Percentiles rank a stretch among this genome's conserved stretches.
Evolutionary conservation across 2,888 invertebrate species (phyloP).

Genomic region (Drosophila mulleri): DNA sequence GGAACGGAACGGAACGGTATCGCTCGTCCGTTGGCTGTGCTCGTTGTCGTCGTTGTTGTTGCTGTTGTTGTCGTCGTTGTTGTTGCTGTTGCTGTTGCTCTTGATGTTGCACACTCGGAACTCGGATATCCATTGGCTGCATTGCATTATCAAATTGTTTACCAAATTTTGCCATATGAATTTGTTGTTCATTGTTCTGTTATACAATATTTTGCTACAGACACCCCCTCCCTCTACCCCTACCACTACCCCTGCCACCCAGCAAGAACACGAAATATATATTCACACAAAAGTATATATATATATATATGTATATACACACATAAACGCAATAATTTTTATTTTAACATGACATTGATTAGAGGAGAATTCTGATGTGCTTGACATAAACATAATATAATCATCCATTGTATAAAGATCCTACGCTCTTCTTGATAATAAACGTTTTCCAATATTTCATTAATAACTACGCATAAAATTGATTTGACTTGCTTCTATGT

Average conservation of each 20-base stretch:
- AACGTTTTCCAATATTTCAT: not conserved
- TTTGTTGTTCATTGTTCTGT: constrained; percentile 43
- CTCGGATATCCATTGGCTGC: constrained; percentile 55
- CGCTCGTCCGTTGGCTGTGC: constrained; percentile 12
- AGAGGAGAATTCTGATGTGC: not conserved
- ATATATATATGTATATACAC: not conserved
- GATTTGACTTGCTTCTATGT: constrained; percentile 39
- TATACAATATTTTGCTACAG: constrained; percentile 12
- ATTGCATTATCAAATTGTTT: constrained; percentile 32
- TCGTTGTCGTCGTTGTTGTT: constrained; percentile 23
- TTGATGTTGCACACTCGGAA: constrained; percentile 26
- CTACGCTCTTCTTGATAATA: not conserved
- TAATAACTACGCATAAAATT: constrained; percentile 39
- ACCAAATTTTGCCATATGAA: constrained; percentile 36
- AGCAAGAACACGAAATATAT: constrained; percentile 25
- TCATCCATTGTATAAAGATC: not conserved
- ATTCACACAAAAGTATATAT: not conserved
- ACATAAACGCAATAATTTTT: not conserved
- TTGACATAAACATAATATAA: not conserved
- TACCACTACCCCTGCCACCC: not conserved
- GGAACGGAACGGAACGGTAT: constrained; percentile 19
- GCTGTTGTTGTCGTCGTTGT: constrained; percentile 6
- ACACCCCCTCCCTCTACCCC: no score
- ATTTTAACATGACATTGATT: constrained; percentile 1
- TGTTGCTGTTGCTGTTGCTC: constrained; percentile 27